phyloP scores from a whole-genome alignment of 1,140 invertebrate genomes.

The Holcopasites calliopsidis region DNA sequence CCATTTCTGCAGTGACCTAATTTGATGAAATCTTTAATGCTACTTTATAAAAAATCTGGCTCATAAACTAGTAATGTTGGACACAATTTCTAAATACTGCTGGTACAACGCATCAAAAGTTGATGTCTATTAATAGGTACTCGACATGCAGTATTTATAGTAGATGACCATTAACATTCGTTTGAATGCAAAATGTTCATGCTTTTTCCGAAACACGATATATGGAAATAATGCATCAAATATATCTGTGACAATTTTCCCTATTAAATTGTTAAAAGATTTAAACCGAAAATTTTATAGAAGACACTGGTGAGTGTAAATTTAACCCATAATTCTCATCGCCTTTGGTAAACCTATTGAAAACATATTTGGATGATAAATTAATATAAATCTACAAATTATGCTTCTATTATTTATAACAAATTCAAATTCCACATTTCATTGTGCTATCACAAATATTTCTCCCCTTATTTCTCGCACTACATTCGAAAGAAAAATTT shows the following conservation, averaged over 20 bases:
- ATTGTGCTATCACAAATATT: background rate
- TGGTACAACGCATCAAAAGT: too few species aligned
- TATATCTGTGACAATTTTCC: too few species aligned
- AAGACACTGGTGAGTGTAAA: too few species aligned
- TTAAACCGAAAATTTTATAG: too few species aligned
- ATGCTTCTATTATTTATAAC: background rate
- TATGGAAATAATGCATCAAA: too few species aligned
- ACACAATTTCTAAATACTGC: too few species aligned
- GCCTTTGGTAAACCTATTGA: slow-evolving; percentile 2
- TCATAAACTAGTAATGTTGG: too few species aligned
- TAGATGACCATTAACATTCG: background rate
- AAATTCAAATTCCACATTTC: background rate
- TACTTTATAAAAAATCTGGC: too few species aligned
- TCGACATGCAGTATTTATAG: slow-evolving; percentile 3
- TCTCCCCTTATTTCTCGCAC: background rate
- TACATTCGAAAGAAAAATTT: background rate
- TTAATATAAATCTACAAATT: background rate
- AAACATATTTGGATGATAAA: background rate
- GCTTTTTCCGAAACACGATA: too few species aligned
- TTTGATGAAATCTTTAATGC: too few species aligned
- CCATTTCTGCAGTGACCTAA: background rate
- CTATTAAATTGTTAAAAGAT: too few species aligned
- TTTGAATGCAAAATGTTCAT: background rate
- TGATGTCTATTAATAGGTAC: background rate
- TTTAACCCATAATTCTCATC: background rate